These are phyloP conservation scores for Seladonia tumulorum DNA, from an alignment of 2,888 invertebrate genomes.

Conservation along the genomic window DNA sequence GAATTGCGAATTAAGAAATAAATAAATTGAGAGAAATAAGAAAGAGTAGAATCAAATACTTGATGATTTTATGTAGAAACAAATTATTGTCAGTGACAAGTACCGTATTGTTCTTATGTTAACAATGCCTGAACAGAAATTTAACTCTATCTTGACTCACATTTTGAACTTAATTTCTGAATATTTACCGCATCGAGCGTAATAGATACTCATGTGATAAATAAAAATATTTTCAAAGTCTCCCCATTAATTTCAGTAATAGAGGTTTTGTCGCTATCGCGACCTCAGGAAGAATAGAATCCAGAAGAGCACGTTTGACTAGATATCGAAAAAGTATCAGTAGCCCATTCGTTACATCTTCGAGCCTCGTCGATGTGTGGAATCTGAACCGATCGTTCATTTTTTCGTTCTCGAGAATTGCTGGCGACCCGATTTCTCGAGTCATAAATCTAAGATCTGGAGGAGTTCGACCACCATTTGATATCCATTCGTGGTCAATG, in stretches of 20 bases:
- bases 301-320: neutral
- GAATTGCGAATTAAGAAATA: neutral
- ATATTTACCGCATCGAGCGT: too few species aligned
- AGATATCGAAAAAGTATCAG: neutral
- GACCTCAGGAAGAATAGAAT: neutral
- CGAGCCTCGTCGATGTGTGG: neutral
- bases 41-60: neutral
- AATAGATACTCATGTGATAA: neutral
- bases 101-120: too few species aligned
- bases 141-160: too few species aligned
- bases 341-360: neutral
- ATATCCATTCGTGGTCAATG: neutral
- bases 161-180: too few species aligned
- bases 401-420: neutral
- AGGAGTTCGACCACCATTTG: neutral
- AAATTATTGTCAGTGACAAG: too few species aligned
- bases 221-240: neutral
- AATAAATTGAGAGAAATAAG: neutral
- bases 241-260: neutral
- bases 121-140: too few species aligned
- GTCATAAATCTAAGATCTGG: neutral
- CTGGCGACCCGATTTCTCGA: neutral
- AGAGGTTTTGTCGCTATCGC: neutral
- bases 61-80: neutral
- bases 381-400: neutral